Percentiles rank a stretch among this genome's conserved stretches.
These are phyloP conservation scores for Hyaena hyaena DNA, from an alignment of 2,113 vertebrate species.

Conservation along the genomic window DNA sequence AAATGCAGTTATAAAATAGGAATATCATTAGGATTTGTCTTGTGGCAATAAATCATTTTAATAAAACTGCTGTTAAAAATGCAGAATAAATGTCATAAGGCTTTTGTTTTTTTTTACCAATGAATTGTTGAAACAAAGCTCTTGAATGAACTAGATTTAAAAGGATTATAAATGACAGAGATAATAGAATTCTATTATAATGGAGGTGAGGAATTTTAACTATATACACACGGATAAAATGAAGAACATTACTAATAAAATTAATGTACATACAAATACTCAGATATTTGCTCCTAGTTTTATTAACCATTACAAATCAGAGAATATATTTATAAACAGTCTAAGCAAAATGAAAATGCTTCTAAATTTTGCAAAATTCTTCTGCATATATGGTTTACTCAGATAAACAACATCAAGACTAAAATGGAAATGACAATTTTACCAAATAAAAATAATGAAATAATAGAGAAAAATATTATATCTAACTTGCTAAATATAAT, in stretches of 20 bases:
- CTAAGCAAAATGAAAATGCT: not conserved
- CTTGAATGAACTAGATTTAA: not conserved
- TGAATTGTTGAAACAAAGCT: conserved; percentile 27
- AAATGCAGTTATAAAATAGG: conserved; percentile 24
- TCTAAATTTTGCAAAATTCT: conserved; percentile 27
- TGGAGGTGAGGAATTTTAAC: not conserved
- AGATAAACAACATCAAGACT: not conserved
- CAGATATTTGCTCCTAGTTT: not conserved
- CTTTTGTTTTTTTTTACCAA: not conserved
- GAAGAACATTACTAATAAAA: not conserved
- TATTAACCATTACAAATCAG: not conserved
- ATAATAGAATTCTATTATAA: not conserved
- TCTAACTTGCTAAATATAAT: not conserved
- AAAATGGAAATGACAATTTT: conserved; percentile 11
- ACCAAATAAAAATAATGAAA: not conserved
- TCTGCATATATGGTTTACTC: not conserved
- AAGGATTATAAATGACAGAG: not conserved
- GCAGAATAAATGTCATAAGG: not conserved
- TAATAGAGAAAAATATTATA: not conserved
- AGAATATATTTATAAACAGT: not conserved
- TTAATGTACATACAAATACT: not conserved
- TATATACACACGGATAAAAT: not conserved
- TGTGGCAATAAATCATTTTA: conserved; percentile 52
- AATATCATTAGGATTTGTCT: conserved; percentile 56
- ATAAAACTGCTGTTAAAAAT: conserved; percentile 58